Base-by-base conservation (phyloP, 2,888 invertebrate species). In the Heteromurus nitidus region DNA sequence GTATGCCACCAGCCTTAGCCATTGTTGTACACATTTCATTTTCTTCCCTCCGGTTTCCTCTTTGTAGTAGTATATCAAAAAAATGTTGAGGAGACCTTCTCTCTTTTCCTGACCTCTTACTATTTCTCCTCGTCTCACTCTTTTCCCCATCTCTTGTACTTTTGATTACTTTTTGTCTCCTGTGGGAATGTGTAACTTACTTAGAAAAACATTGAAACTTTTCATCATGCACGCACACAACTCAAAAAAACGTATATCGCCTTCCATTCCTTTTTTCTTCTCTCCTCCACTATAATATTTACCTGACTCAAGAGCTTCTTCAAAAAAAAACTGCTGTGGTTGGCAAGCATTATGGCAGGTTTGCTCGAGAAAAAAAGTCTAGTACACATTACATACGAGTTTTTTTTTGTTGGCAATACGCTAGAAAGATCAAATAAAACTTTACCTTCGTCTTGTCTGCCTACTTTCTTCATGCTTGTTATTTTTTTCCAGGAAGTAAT, bases 131-230 rank as follows among this genome's bases (percentile, higher is more conserved):
- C n/a, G n/a, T n/a, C n/a, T n/a, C 36, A n/a, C 30, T 68, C 30
- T 24, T n/a, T 64, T 53, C 30, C 75, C 58, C 65, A 65, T 68
- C 76, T 24, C 76, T 68, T 76, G 76, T 76, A 76, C 76, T 76
- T 82, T 82, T 82, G 82, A 82, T 82, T 82, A 82, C 82, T 82
- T 82, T 82, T 65, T 53, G 82, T 82, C 82, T 82, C 82, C 77
- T 44, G 82, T 82, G 82, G 82, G 65, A 67, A 60, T 68, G 65
- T 64, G 80, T 67, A 80, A 70, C 79, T 65, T 79, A 65, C 80
- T 72, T 67, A 80, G 76, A 76, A 76, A 76, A 76, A 76, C 76
- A 76, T 76, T 76, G 76, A 76, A 76, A 76, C 68, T 76, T 76
- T 55, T 68, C 68, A 76, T 76, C 75, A 75, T 53, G 22, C 18